Evolutionary conservation across 2,113 vertebrate species (phyloP).

Genomic region (Lepisosteus osseus): DNA sequence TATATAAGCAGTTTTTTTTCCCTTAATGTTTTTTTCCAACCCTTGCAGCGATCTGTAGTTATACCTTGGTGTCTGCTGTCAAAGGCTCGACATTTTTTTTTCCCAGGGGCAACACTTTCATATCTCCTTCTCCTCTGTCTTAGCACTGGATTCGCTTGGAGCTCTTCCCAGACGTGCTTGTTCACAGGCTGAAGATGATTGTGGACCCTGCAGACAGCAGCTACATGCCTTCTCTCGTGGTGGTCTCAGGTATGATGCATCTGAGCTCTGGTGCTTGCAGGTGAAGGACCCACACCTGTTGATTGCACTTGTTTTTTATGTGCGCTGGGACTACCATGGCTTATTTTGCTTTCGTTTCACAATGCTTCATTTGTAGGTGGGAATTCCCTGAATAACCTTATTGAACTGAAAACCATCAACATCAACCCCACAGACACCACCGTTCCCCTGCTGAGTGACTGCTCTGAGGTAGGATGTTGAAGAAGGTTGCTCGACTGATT

Average conservation of each 20-base stretch:
- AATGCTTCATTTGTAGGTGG: constrained; percentile 69
- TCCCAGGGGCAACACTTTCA: too few species aligned
- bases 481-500: background rate
- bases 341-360: constrained; percentile 5
- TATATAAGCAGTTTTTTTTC: too few species aligned
- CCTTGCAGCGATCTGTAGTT: background rate
- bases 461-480: constrained; percentile 76
- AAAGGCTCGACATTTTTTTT: too few species aligned
- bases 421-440: constrained; percentile 92
- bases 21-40: background rate
- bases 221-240: constrained; percentile 97
- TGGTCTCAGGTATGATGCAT: constrained; percentile 81
- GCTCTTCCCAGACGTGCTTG: constrained; percentile 91
- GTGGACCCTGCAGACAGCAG: constrained; percentile 97
- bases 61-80: background rate
- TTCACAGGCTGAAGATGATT: constrained; percentile 90
- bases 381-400: constrained; percentile 92
- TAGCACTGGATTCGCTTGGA: constrained; percentile 98
- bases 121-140: background rate
- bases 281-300: too few species aligned
- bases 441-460: constrained; percentile 85
- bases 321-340: background rate
- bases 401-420: constrained; percentile 94
- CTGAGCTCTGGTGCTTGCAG: background rate
- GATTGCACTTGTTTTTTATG: too few species aligned